phyloP scores from a whole-genome alignment of 92 coral and sea anemone genomes.

The Meandrina meandrites region DNA sequence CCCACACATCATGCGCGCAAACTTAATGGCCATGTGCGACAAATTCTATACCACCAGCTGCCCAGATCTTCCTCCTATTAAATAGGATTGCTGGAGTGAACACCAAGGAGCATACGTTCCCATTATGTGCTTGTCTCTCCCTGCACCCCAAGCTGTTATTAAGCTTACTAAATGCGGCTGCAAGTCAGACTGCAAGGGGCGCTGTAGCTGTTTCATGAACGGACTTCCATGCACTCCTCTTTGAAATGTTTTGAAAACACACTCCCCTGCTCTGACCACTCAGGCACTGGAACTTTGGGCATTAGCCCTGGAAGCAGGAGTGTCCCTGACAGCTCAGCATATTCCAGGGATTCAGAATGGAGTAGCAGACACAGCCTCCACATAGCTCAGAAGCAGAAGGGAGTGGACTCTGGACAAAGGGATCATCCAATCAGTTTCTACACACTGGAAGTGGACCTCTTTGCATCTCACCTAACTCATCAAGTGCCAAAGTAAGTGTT shows the following conservation, averaged over 20 bases:
- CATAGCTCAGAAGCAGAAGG: slow-evolving; percentile 21
- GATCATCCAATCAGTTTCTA: slow-evolving; percentile 48
- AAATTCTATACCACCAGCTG: slow-evolving; percentile 11
- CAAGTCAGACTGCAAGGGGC: no score
- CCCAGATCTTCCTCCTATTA: slow-evolving; percentile 24
- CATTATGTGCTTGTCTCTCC: no score
- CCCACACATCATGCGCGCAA: slow-evolving; percentile 29
- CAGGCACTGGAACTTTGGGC: slow-evolving; percentile 58
- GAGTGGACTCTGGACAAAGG: slow-evolving; percentile 55
- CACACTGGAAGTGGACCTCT: slow-evolving; percentile 61
- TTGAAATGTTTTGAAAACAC: no score
- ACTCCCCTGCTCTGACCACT: slow-evolving; percentile 33
- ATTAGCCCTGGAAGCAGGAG: slow-evolving; percentile 32
- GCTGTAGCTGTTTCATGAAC: no score
- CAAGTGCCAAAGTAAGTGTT: slow-evolving; percentile 41
- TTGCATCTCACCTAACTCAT: no score
- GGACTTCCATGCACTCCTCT: no score
- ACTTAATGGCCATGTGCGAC: slow-evolving; percentile 26
- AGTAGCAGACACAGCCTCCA: slow-evolving; percentile 63
- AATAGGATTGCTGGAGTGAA: slow-evolving; percentile 11
- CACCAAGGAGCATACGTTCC: no score
- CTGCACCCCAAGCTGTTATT: no score
- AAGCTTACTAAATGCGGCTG: no score
- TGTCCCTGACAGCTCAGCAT: slow-evolving; percentile 58
- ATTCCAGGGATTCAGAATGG: slow-evolving; percentile 51